phyloP scores from a whole-genome alignment of 1,140 invertebrate species.

The Drosophila seguyi region DNA sequence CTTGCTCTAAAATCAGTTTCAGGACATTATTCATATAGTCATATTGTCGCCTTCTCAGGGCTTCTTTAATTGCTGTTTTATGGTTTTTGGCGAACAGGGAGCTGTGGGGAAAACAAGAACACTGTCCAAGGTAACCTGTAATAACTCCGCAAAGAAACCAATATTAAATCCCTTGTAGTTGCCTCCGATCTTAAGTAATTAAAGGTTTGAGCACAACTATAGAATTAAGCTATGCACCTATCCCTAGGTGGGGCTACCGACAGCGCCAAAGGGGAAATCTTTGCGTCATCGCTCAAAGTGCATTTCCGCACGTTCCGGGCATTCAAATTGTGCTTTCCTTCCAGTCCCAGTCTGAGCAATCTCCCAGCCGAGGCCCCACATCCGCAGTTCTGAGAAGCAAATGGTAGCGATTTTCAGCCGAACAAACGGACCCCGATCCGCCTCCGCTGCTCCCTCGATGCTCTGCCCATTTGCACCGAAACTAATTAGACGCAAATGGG shows the following conservation, averaged over 20 bases:
- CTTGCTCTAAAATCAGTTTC: background rate
- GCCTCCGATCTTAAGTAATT: background rate
- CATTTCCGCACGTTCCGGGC: conserved; percentile 77
- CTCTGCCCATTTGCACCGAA: conserved; percentile 47
- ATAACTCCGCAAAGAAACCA: background rate
- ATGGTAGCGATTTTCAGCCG: conserved; percentile 75
- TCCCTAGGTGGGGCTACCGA: conserved; percentile 17
- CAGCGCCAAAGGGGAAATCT: conserved; percentile 34
- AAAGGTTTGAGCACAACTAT: background rate
- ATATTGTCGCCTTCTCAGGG: conserved; percentile 11
- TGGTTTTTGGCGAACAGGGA: background rate
- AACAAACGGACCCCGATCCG: conserved; percentile 40
- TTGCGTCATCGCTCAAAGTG: conserved; percentile 62
- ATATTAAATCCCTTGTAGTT: background rate
- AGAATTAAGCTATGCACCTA: conserved; percentile 19
- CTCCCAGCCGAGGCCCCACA: conserved; percentile 48
- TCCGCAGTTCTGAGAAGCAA: conserved; percentile 84
- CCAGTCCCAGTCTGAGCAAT: conserved; percentile 60
- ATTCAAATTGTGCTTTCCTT: conserved; percentile 60
- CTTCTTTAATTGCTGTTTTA: conserved; percentile 1
- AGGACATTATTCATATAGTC: background rate
- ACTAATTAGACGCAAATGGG: conserved; percentile 83
- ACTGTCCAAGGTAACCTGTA: background rate
- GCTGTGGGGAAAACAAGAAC: background rate
- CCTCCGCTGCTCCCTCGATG: conserved; percentile 5